Percentiles rank a stretch among this genome's conserved stretches.
Conservation (phyloP, 2,797 vertebrate genomes). For the Dallia pectoralis region DNA sequence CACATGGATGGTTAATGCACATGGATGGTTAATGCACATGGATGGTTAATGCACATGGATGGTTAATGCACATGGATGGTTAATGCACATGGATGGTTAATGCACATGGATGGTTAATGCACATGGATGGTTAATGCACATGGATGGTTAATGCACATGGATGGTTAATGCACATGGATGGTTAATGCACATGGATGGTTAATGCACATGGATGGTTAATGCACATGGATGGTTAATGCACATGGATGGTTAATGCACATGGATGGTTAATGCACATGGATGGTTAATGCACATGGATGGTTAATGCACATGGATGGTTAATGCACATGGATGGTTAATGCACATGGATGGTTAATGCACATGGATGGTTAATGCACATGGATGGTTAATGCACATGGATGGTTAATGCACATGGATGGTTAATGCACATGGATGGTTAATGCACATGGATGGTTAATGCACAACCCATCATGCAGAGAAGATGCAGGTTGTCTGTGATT, state of each 20-base stretch:
- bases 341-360: neutral
- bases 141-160: neutral
- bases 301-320: neutral
- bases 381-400: neutral
- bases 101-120: neutral
- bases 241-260: neutral
- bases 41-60: neutral
- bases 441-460: neutral
- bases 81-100: neutral
- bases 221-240: neutral
- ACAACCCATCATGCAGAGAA: neutral
- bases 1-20: neutral
- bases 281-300: neutral
- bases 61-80: neutral
- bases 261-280: no score
- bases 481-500: neutral
- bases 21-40: no score
- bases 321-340: neutral
- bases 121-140: no score
- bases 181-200: neutral
- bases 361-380: no score
- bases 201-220: neutral
- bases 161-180: no score
- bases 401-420: neutral
- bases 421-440: neutral